Percentiles rank a stretch among this genome's conserved stretches.
Conservation (phyloP, 1,140 invertebrate genomes). For the Drosophila tropicalis region DNA sequence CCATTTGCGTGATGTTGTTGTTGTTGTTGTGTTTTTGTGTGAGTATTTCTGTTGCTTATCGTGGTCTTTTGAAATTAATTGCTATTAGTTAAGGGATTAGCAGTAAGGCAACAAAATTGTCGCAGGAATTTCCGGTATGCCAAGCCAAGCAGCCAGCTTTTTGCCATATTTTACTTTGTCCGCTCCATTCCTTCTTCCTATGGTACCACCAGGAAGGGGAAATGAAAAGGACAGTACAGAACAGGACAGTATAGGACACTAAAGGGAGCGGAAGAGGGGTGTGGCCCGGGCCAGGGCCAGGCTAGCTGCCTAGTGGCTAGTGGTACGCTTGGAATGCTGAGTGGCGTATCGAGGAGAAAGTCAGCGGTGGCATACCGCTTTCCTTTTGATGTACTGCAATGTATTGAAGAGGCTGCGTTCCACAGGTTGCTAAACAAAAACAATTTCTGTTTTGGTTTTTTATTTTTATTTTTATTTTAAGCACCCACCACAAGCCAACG, state of each 20-base stretch:
- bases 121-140: constrained; percentile 82
- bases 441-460: not conserved
- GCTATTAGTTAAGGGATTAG: constrained; percentile 83
- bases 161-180: constrained; percentile 63
- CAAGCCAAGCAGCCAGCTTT: constrained; percentile 52
- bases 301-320: constrained; percentile 23
- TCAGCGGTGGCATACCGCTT: constrained; percentile 69
- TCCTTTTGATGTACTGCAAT: constrained; percentile 80
- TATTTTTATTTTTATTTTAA: not conserved
- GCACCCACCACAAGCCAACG: not conserved
- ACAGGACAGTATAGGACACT: not conserved
- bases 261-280: not conserved
- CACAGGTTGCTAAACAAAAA: constrained; percentile 73
- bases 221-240: not conserved
- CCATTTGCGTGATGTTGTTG: constrained; percentile 68
- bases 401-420: constrained; percentile 79
- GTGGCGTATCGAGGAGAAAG: not conserved
- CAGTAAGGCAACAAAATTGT: constrained; percentile 74
- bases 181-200: not conserved
- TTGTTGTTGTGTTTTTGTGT: constrained; percentile 32
- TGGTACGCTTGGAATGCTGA: constrained; percentile 51
- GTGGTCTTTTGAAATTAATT: constrained; percentile 82
- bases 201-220: not conserved
- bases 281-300: not conserved
- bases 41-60: constrained; percentile 75